Evolutionary conservation across 2,888 invertebrate species (phyloP), one percentile per base, ranked within the genome.

Genomic region (Polydrusus tereticollis): DNA sequence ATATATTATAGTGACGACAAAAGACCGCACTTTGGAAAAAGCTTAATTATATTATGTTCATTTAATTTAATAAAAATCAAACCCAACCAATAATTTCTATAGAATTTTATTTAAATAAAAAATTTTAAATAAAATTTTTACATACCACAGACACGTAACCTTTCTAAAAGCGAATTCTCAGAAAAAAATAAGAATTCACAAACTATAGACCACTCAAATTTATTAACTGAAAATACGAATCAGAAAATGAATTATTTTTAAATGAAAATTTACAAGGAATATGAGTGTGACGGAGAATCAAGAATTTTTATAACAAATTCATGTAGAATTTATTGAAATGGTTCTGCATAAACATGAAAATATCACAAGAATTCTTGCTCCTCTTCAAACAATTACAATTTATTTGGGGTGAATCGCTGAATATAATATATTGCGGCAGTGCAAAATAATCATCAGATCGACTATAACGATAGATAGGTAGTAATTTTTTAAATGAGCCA

Each of bases 191-290:
- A 79, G 78, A 80, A 69, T 38, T 63, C 67, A 57, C 67, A 45
- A 67, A 83, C 83, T 83, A 84, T 83, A 83, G 82, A 81, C 78
- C 83, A 83, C 84, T 83, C 82, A 43, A 57, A 65, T 58, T 67
- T 73, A 75, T 43, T 76, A 60, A 58, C 21, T 23, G 50, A 47
- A 63, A 58, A 33, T 18, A 41, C 8, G 38, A 21, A 20, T 38
- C 21, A 12, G 55, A 21, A 33, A 41, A 16, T 29, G 26, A 41
- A 64, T 36, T 29, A 29, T 21, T 47, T 33, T 38, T 55, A 62
- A 62, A 63, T 63, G 52, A 65, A 65, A 65, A 55, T 41, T 41
- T 65, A 65, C 55, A 65, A 41, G 29, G 20, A 50, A 52, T 12
- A 63, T 50, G 36, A 33, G 21, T 45, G 38, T 14, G 33, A 41